Percentiles rank a stretch among this genome's conserved stretches.
Evolutionary conservation across 30 jellyfish, hydroid and myxozoan species (phyloP).

Genomic region (Catostylus mosaicus): DNA sequence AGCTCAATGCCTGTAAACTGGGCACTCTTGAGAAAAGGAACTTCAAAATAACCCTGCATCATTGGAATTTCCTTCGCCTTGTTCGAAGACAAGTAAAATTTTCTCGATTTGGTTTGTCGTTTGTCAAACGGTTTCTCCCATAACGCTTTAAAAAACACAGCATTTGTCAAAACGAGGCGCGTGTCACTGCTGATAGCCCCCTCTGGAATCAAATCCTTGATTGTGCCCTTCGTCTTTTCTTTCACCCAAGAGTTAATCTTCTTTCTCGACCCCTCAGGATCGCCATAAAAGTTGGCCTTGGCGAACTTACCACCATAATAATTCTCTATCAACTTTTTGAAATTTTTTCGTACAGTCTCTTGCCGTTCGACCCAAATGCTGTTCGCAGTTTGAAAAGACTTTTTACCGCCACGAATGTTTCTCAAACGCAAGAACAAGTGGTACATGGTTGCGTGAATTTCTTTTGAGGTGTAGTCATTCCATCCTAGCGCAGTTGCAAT

Average conservation of each 20-base stretch:
- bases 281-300: conserved; percentile 10
- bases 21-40: neutral
- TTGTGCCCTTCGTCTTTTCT: conserved; percentile 48
- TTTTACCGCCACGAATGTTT: neutral
- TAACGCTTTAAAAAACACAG: conserved; percentile 60
- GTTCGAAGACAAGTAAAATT: conserved; percentile 35
- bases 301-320: conserved; percentile 43
- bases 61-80: conserved; percentile 36
- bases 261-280: conserved; percentile 43
- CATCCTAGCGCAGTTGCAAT: conserved; percentile 49
- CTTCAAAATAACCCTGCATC: conserved; percentile 53
- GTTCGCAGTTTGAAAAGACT: conserved; percentile 33
- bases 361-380: conserved; percentile 58
- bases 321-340: neutral
- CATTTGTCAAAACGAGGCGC: conserved; percentile 61
- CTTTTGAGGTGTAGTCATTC: neutral
- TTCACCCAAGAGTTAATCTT: conserved; percentile 63
- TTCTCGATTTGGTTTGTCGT: conserved; percentile 23
- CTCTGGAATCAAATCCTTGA: conserved; percentile 29
- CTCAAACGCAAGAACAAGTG: neutral
- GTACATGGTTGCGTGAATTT: neutral
- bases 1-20: conserved; percentile 52
- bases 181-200: conserved; percentile 39
- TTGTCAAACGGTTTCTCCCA: conserved; percentile 79
- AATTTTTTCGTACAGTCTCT: conserved; percentile 3